Evolutionary conservation across 2,888 invertebrate genomes (phyloP).

Genomic region (Himalopsyche kuldschensis): DNA sequence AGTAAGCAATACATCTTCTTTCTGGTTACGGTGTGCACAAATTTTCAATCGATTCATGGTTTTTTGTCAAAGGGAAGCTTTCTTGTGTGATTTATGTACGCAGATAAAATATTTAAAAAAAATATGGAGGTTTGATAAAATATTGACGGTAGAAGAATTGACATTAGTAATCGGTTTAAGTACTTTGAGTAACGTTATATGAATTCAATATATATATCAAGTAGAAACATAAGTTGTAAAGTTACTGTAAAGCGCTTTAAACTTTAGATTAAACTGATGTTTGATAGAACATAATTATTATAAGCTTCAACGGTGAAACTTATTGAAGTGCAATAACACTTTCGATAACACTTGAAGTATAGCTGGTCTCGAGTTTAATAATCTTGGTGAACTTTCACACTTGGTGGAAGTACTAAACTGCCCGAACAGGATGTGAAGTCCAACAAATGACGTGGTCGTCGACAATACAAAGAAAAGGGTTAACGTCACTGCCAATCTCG

Average conservation of each 20-base stretch:
- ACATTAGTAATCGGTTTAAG: too few relatives aligned
- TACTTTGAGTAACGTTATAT: too few relatives aligned
- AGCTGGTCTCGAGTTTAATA: slow-evolving; percentile 11
- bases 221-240: background rate
- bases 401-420: slow-evolving; percentile 12
- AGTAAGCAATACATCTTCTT: too few relatives aligned
- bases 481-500: background rate
- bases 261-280: background rate
- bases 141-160: too few relatives aligned
- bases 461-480: background rate
- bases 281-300: background rate
- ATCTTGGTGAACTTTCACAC: slow-evolving; percentile 20
- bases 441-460: background rate
- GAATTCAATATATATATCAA: too few relatives aligned
- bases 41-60: too few relatives aligned
- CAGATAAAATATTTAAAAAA: too few relatives aligned
- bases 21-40: too few relatives aligned
- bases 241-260: background rate
- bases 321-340: background rate
- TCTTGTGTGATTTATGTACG: too few relatives aligned
- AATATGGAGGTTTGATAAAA: too few relatives aligned
- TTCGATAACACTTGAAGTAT: background rate
- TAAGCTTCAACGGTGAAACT: background rate
- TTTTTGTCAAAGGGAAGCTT: too few relatives aligned
- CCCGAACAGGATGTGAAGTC: background rate